These are phyloP conservation scores for Monopterus albus DNA, from an alignment of 2,113 vertebrate genomes.

Conservation along the genomic window DNA sequence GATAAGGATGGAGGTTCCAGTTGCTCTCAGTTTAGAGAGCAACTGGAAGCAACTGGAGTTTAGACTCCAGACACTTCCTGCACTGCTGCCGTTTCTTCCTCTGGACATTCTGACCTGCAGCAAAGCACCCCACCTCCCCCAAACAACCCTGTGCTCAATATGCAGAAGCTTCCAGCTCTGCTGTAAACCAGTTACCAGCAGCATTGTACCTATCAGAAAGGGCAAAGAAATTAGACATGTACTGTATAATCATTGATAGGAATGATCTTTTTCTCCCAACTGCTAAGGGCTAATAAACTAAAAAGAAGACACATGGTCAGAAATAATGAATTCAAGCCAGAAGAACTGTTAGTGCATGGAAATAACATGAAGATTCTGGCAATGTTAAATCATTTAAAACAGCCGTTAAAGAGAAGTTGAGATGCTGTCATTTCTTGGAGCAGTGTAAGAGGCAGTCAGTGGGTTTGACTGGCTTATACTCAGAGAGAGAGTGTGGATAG, in stretches of 20 bases:
- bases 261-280: background rate
- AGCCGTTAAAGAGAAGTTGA: background rate
- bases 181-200: slow-evolving; percentile 34
- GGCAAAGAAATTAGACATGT: background rate
- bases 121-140: background rate
- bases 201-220: slow-evolving; percentile 34
- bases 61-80: slow-evolving; percentile 47
- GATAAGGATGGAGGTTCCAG: slow-evolving; percentile 53
- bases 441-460: background rate
- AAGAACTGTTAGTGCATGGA: background rate
- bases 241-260: background rate
- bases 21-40: slow-evolving; percentile 21
- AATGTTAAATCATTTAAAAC: background rate
- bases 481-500: background rate
- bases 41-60: no score
- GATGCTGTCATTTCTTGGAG: background rate
- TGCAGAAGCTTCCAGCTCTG: slow-evolving; percentile 46
- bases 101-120: slow-evolving; percentile 43
- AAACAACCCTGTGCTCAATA: slow-evolving; percentile 16
- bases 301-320: background rate
- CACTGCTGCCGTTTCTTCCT: slow-evolving; percentile 15
- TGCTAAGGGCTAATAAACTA: background rate
- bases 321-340: no score
- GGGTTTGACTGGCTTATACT: slow-evolving; percentile 12
- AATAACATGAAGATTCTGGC: background rate